These are phyloP conservation scores for Ormyrus rosae DNA, from an alignment of 2,888 invertebrate species.

Conservation along the genomic window DNA sequence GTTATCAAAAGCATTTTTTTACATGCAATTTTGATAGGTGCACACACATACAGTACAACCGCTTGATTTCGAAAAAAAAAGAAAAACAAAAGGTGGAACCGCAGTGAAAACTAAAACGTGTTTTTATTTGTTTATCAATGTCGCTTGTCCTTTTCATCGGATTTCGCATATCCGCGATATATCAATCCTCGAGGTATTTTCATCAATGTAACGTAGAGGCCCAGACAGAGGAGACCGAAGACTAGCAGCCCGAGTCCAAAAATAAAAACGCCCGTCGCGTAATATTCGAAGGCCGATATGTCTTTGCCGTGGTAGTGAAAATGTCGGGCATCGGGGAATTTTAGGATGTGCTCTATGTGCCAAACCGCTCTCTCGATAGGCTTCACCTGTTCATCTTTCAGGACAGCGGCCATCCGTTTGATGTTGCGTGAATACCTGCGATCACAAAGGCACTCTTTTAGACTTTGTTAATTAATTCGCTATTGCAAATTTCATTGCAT, in stretches of 20 bases:
- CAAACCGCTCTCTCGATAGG: slow-evolving; percentile 69
- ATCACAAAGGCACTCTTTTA: slow-evolving; percentile 30
- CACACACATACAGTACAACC: neutral
- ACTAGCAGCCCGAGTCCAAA: neutral
- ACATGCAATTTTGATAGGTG: neutral
- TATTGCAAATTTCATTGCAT: too few species aligned
- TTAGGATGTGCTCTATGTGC: slow-evolving; percentile 70
- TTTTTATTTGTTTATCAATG: slow-evolving; percentile 29
- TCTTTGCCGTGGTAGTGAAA: slow-evolving; percentile 68
- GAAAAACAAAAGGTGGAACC: neutral
- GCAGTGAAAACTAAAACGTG: slow-evolving; percentile 1
- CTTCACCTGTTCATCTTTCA: slow-evolving; percentile 67
- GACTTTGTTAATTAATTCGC: too few species aligned
- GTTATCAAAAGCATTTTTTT: neutral
- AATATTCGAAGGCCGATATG: slow-evolving; percentile 65
- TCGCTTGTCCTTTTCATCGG: slow-evolving; percentile 30
- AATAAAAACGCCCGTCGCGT: slow-evolving; percentile 54
- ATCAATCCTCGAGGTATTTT: slow-evolving; percentile 10
- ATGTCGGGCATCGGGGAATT: slow-evolving; percentile 68
- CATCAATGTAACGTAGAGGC: slow-evolving; percentile 9
- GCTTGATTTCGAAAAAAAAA: slow-evolving; percentile 4
- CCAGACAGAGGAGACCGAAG: neutral
- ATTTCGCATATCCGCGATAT: slow-evolving; percentile 19
- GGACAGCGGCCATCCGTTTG: slow-evolving; percentile 62
- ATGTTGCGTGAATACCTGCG: slow-evolving; percentile 65